Percentiles rank a stretch among this genome's conserved stretches.
Evolutionary conservation across 1,140 invertebrate genomes (phyloP).

Genomic region (Thalassaphorura encarpata): DNA sequence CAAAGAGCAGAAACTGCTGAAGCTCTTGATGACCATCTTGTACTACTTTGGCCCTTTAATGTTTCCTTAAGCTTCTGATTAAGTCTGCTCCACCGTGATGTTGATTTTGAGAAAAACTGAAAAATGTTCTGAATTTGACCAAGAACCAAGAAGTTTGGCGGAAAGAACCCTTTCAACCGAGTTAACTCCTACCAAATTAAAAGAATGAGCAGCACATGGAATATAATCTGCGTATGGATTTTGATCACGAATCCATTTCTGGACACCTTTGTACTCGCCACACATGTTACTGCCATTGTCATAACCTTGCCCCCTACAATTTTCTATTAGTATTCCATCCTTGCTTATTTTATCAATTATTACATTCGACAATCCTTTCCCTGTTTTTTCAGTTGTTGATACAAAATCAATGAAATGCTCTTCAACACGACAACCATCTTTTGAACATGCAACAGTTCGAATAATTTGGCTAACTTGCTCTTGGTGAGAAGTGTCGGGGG

Average conservation of each 20-base stretch:
- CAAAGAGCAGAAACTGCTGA: no score
- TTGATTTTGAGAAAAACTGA: no score
- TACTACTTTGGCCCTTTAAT: no score
- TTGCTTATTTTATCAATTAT: conserved; percentile 26
- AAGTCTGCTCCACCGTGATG: no score
- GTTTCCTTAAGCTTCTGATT: no score
- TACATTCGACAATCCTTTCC: conserved; percentile 1
- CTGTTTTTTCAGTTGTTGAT: conserved; percentile 13
- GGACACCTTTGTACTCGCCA: conserved; percentile 33
- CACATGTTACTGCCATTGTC: conserved; percentile 37
- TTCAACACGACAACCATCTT: conserved; percentile 12
- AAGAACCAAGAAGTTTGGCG: no score
- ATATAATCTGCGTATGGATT: conserved; percentile 32
- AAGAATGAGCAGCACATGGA: conserved; percentile 35
- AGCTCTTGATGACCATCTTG: no score
- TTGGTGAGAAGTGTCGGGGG: conserved; percentile 32
- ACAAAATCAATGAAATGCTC: conserved; percentile 29
- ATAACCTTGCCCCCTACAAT: conserved; percentile 36
- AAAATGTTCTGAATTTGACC: no score
- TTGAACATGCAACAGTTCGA: conserved; percentile 14
- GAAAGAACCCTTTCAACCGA: no score
- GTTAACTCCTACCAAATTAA: no score
- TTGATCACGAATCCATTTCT: conserved; percentile 34
- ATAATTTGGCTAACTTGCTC: conserved; percentile 33
- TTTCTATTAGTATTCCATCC: conserved; percentile 16